phyloP scores from a whole-genome alignment of 2,797 vertebrate species.

The Pipistrellus pipistrellus region DNA sequence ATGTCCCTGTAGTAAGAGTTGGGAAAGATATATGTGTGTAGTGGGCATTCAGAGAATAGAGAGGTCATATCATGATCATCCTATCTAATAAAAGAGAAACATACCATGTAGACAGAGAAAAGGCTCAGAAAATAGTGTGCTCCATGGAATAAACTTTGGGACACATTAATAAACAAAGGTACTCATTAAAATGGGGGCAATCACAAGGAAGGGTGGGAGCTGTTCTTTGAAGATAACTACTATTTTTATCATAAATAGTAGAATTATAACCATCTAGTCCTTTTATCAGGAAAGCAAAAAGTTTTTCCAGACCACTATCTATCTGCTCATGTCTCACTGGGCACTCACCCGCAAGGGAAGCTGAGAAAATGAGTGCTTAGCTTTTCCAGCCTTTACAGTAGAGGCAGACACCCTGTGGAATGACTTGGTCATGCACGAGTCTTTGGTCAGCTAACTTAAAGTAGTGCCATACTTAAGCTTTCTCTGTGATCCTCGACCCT shows the following conservation, averaged over 20 bases:
- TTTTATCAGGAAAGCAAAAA: constrained; percentile 23
- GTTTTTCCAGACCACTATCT: background rate
- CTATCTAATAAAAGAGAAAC: too few relatives aligned
- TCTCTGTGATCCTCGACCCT: background rate
- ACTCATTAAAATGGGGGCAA: background rate
- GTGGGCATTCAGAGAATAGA: background rate
- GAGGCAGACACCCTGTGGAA: background rate
- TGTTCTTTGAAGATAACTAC: background rate
- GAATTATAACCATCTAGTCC: background rate
- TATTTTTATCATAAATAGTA: constrained; percentile 1
- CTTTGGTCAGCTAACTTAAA: background rate
- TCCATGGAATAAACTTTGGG: background rate
- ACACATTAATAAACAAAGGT: background rate
- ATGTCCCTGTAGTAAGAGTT: background rate
- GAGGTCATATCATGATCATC: background rate
- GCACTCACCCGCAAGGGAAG: background rate
- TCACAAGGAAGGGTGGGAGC: background rate
- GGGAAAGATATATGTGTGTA: background rate
- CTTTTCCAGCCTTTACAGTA: background rate
- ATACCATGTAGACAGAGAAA: background rate
- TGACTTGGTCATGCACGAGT: background rate
- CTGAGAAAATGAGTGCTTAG: constrained; percentile 39
- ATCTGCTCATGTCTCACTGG: background rate
- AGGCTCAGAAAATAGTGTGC: background rate
- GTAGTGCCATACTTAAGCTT: background rate